Conservation (phyloP, 2,888 invertebrate genomes). For the Eupithecia abbreviata region DNA sequence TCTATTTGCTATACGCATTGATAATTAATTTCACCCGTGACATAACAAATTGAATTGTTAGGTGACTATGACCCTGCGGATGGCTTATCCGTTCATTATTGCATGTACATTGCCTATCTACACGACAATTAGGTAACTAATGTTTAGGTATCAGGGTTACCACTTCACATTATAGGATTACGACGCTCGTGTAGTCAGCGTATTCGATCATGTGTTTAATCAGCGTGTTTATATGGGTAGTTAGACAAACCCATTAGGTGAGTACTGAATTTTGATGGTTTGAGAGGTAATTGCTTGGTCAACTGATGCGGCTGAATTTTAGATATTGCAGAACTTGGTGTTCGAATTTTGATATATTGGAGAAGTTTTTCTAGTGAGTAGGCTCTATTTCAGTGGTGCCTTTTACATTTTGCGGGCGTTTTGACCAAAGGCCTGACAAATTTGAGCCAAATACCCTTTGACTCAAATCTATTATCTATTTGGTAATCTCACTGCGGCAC, state of each 20-base stretch:
- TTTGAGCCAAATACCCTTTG: too few species aligned
- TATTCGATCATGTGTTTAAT: background rate
- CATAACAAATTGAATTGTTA: slow-evolving; percentile 35
- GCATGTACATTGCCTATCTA: slow-evolving; percentile 39
- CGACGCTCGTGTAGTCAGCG: slow-evolving; percentile 2
- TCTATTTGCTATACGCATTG: background rate
- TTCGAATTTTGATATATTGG: background rate
- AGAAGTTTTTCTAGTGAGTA: too few species aligned
- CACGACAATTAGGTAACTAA: slow-evolving; percentile 50
- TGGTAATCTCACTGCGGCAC: too few species aligned
- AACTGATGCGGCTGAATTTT: background rate
- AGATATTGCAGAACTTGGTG: background rate
- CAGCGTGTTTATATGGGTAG: slow-evolving; percentile 1
- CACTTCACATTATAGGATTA: slow-evolving; percentile 11
- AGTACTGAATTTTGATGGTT: background rate
- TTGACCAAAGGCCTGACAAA: too few species aligned
- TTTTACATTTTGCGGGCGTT: too few species aligned
- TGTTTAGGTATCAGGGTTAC: slow-evolving; percentile 48
- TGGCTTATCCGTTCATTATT: slow-evolving; percentile 48
- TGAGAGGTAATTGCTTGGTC: slow-evolving; percentile 1
- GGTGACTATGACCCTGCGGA: slow-evolving; percentile 49
- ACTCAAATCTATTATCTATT: too few species aligned
- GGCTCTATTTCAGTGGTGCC: too few species aligned
- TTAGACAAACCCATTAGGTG: background rate
- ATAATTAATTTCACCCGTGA: slow-evolving; percentile 23